phyloP scores from a whole-genome alignment of 2,797 vertebrate genomes.

The Dendrocincla tyrannina region DNA sequence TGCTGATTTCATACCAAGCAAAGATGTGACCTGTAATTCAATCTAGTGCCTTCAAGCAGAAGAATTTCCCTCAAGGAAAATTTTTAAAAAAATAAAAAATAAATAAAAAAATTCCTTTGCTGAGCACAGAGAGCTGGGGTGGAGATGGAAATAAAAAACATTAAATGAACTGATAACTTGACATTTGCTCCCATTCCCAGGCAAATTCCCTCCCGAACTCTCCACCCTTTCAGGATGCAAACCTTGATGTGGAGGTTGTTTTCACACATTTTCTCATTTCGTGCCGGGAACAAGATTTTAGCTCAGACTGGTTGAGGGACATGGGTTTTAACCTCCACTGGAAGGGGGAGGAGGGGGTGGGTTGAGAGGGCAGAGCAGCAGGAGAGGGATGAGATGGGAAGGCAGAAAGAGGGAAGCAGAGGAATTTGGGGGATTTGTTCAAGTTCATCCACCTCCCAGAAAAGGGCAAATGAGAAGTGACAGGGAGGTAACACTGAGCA shows the following conservation, averaged over 20 bases:
- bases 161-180: fast-evolving
- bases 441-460: not conserved
- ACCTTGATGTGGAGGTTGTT: not conserved
- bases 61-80: not conserved
- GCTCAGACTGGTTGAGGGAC: too few species aligned
- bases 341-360: not conserved
- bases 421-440: not conserved
- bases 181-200: not conserved
- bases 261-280: not conserved
- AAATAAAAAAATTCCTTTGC: not conserved
- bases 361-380: not conserved
- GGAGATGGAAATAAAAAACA: not conserved
- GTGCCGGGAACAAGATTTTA: not conserved
- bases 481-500: slow-evolving; percentile 26
- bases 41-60: not conserved
- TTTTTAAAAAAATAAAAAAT: too few species aligned
- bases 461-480: not conserved
- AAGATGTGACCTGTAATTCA: not conserved
- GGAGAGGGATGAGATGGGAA: not conserved
- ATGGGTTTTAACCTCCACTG: not conserved
- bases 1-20: not conserved
- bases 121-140: not conserved
- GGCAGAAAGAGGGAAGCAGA: not conserved
- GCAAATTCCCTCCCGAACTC: not conserved
- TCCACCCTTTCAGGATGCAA: not conserved